Conservation (phyloP, 2,113 vertebrate species). For the Willisornis vidua region DNA sequence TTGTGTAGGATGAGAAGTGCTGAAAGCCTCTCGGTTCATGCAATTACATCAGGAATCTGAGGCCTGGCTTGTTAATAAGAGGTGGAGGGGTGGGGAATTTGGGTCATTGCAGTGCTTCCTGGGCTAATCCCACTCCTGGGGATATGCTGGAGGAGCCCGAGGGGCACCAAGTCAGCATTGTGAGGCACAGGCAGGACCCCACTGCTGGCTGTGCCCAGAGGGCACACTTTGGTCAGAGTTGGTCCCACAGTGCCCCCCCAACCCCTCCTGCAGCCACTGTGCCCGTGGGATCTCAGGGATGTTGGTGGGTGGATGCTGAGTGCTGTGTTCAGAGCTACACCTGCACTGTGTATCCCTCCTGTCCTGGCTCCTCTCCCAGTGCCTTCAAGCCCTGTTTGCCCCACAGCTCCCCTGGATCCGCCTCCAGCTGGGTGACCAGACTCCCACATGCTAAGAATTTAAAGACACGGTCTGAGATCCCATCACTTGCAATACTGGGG, state of each 20-base stretch:
- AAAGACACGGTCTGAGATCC: not conserved
- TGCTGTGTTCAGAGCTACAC: accelerated
- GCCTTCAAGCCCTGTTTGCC: accelerated
- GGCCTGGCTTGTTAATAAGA: not conserved
- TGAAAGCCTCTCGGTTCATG: slow-evolving; percentile 6
- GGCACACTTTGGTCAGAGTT: accelerated
- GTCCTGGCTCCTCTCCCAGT: accelerated
- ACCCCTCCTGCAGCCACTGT: not conserved
- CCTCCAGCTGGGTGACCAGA: accelerated
- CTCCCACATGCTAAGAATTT: not conserved
- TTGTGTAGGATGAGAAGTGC: slow-evolving; percentile 36
- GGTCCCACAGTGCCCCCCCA: not conserved
- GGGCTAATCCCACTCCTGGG: not conserved
- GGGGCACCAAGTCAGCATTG: not conserved
- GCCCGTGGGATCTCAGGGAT: not conserved
- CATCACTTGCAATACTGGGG: not conserved
- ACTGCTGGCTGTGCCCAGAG: not conserved
- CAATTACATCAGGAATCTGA: slow-evolving; percentile 22
- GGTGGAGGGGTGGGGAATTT: not conserved
- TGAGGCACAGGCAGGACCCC: accelerated
- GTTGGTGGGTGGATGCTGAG: not conserved
- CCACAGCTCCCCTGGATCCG: not conserved
- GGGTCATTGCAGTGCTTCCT: not conserved
- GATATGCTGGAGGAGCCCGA: accelerated
- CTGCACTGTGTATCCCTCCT: accelerated